Base-by-base conservation (phyloP, 1,140 invertebrate species). In the Pseudomyrmex gracilis region DNA sequence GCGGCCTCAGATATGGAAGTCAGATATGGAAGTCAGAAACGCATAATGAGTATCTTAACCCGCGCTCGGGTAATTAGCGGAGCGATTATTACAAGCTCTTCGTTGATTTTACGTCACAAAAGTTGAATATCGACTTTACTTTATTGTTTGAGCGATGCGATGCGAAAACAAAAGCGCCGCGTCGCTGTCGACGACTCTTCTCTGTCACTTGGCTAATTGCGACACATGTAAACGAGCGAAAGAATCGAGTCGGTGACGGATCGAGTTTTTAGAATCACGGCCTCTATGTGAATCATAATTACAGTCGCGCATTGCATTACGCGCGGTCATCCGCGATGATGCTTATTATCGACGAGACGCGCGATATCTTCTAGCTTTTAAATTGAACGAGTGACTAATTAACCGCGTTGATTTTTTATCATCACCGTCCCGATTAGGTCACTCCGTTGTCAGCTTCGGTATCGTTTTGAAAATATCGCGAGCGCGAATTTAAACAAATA, bases 361-460 rank as follows among this genome's bases (percentile, higher is more conserved):
- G 13, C 49, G 13, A 58, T 57, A 60, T 49, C 66, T 68, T 68
- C 63, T 34, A 3, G 43, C 10, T 70, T 80, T 80, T 13, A 60
- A 70, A 60, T 13, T 53, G 20, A 5, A 47, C 20, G 20, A 47
- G n/a, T 80, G 76, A 78, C 76, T 80, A 68, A 67, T 17, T 67
- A n/a, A 66, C 12, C 10, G 13, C 51, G 17, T 3, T 57, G 51
- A 58, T 12, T 10, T 1, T 5, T 82, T 77, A 64, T 83, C 49
- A 8, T 34, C 51, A 17, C 34, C 34, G 49, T 8, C 4, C 13
- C n/a, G 60, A 83, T 83, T 83, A 71, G 55, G 70, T 80, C 70
- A 47, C 4, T 55, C n/a, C 17, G 12, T 12, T 68, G 55, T 80
- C 76, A 34, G 49, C 76, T 57, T 12, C 24, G 7, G 5, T 58